These are phyloP conservation scores for Alcis repandata DNA, from an alignment of 2,888 invertebrate species.

Conservation along the genomic window DNA sequence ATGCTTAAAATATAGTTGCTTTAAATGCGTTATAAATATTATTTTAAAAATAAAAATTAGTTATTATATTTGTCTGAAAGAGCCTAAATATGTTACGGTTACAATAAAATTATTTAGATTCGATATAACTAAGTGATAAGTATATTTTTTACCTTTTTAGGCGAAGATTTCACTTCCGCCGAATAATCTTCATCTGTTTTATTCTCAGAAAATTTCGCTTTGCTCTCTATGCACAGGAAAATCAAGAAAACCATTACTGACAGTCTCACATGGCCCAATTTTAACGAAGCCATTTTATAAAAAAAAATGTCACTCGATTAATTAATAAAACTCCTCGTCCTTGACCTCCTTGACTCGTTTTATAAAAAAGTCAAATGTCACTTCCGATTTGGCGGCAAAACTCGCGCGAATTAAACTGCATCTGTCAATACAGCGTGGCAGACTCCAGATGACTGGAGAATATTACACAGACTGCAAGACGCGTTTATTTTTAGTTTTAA, in stretches of 20 bases:
- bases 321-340: conserved; percentile 8
- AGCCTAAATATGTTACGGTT: too few species aligned
- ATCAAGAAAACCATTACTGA: conserved; percentile 59
- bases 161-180: conserved; percentile 54
- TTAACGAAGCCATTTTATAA: conserved; percentile 52
- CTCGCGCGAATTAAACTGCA: conserved; percentile 53
- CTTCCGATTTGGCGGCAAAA: conserved; percentile 48
- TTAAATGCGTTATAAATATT: too few species aligned
- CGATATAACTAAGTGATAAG: background rate
- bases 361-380: conserved; percentile 33
- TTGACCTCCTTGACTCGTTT: conserved; percentile 5
- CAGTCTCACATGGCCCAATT: conserved; percentile 45
- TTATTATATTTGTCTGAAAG: too few species aligned
- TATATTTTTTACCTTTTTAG: conserved; percentile 55
- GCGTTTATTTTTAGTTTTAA: conserved; percentile 64
- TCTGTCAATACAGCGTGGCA: conserved; percentile 54
- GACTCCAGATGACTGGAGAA: conserved; percentile 69
- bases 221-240: conserved; percentile 56
- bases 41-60: too few species aligned
- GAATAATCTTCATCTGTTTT: conserved; percentile 55
- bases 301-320: conserved; percentile 8
- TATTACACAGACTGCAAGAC: conserved; percentile 65
- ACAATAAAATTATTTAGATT: background rate
- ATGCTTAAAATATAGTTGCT: too few species aligned
- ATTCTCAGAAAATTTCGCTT: conserved; percentile 59